Evolutionary conservation across 2,113 vertebrate genomes (phyloP), one percentile per base, ranked within the genome.

Genomic region (Oncorhynchus keta): DNA sequence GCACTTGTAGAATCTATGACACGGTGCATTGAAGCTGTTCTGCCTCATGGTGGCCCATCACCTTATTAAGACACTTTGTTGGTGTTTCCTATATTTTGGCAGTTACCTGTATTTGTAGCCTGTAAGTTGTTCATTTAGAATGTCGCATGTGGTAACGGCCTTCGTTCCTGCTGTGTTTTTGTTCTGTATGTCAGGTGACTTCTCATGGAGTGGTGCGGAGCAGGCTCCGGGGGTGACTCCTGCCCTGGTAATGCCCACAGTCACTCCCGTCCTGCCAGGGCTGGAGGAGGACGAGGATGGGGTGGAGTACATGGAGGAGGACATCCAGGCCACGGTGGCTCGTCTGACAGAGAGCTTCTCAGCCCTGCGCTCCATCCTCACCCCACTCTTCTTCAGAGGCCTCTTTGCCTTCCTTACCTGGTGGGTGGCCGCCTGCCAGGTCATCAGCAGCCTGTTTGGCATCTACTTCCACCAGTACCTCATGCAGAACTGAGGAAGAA

Each of bases 391-490:
- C 87, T 94, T 95, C 83, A 90, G 95, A 0, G 96, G 97, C 0
- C 78, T 98, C 72, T 95, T 99, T 0, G 91, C 96, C 79, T 99
- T 97, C 89, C 84, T 98, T 77, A 95, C 95, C 20, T 99, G 97
- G 98, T 99, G 98, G 98, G 93, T 96, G 12, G 95, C 96, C 0
- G 93, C 93, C 81, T 99, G 98, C 88, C 97, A 99, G 88, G 87
- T 98, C 1, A 88, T 98, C 86, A 94, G 95, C 89, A 96, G 96
- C 75, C 93, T 99, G 80, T 98, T 98, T 0, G 98, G 98, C 45
- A 94, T 99, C 82, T 98, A 98, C 82, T 98, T 98, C 92, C 97
- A 99, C 89, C 96, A 95, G 92, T 95, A 97, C 85, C 91, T 99
- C 72, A 93, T 94, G 26, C 89, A 91, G 22, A 95, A 94, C 76